These are phyloP conservation scores for Turnix velox DNA, from an alignment of 2,113 vertebrate genomes.

Conservation along the genomic window DNA sequence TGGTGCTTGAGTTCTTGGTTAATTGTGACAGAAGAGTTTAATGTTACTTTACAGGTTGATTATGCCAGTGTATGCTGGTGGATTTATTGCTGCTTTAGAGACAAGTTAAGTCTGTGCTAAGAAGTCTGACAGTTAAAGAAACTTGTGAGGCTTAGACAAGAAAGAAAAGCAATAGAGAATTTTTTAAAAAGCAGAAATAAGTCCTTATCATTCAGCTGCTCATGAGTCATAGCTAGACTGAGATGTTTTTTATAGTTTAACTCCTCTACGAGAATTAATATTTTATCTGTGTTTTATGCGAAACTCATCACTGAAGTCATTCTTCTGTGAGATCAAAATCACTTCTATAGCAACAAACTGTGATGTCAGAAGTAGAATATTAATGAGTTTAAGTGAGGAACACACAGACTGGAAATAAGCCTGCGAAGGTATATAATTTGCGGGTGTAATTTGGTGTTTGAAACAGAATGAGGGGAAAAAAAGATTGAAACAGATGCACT, in stretches of 20 bases:
- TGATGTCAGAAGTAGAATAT: not conserved
- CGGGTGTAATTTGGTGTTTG: not conserved
- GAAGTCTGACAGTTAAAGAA: not conserved
- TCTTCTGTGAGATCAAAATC: not conserved
- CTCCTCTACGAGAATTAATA: not conserved
- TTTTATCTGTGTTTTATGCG: constrained; percentile 17
- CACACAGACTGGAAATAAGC: not conserved
- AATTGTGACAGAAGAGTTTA: not conserved
- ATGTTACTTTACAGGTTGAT: not conserved
- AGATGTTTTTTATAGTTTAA: constrained; percentile 15
- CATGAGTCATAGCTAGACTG: constrained; percentile 29
- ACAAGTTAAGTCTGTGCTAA: not conserved
- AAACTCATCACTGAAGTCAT: not conserved
- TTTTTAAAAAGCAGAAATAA: constrained; percentile 30
- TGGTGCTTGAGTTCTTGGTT: not conserved
- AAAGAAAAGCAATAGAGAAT: not conserved
- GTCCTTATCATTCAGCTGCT: not conserved
- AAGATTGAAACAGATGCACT: not conserved
- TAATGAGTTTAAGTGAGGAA: not conserved
- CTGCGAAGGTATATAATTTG: not conserved
- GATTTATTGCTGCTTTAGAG: not conserved
- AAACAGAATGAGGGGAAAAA: not conserved
- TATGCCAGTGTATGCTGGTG: not conserved
- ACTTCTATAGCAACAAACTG: not conserved
- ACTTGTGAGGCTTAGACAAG: not conserved